Percentiles rank a stretch among this genome's conserved stretches.
phyloP scores from a whole-genome alignment of 2,888 invertebrate genomes.

The Leucoptera coffeella region DNA sequence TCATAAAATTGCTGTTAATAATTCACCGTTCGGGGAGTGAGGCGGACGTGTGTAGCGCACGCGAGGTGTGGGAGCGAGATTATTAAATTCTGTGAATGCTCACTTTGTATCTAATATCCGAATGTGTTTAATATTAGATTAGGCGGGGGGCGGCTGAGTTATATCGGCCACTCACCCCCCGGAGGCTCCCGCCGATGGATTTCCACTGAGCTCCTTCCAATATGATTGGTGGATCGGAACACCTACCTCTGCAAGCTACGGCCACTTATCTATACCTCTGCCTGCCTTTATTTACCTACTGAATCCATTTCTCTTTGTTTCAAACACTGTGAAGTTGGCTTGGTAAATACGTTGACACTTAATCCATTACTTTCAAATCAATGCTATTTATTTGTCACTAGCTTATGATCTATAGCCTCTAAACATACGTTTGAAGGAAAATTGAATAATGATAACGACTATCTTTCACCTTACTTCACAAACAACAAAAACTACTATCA shows the following conservation, averaged over 20 bases:
- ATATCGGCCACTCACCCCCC: constrained; percentile 12
- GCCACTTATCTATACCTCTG: no score
- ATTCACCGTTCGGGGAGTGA: constrained; percentile 28
- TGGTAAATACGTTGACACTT: no score
- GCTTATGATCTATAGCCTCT: no score
- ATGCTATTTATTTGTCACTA: no score
- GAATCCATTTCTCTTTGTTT: no score
- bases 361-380: no score
- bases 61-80: constrained; percentile 30
- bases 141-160: constrained; percentile 19
- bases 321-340: no score
- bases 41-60: constrained; percentile 12
- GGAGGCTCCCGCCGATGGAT: constrained; percentile 33
- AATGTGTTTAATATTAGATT: constrained; percentile 54
- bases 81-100: constrained; percentile 53
- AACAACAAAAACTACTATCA: no score
- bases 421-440: no score
- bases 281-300: no score
- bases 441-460: no score
- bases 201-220: constrained; percentile 22
- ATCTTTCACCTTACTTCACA: neutral
- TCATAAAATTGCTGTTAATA: constrained; percentile 53
- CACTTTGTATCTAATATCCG: constrained; percentile 53
- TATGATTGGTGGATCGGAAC: constrained; percentile 44
- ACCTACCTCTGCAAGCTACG: no score